phyloP scores from a whole-genome alignment of 2,113 vertebrate species.

The Pyxicephalus adspersus region DNA sequence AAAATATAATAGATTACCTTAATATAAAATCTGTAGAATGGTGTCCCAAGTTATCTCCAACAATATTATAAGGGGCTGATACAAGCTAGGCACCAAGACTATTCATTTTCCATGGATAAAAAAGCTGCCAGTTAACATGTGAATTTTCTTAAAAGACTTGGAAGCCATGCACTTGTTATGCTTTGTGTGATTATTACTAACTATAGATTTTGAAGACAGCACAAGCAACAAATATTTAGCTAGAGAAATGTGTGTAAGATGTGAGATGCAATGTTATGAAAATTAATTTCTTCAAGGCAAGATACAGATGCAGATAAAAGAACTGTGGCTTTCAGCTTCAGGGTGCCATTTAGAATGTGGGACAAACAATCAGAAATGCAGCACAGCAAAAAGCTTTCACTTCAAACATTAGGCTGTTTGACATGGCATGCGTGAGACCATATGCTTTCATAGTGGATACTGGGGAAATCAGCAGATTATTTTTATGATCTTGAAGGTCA shows the following conservation, averaged over 20 bases:
- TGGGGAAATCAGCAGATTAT: constrained; percentile 2
- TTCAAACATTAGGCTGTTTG: constrained; percentile 24
- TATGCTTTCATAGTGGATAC: not conserved
- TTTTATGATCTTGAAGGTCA: not conserved
- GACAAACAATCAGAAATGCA: not conserved
- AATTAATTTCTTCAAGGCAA: constrained; percentile 6
- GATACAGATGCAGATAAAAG: not conserved
- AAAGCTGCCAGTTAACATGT: constrained; percentile 56
- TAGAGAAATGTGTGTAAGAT: constrained; percentile 46
- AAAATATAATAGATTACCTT: constrained; percentile 71
- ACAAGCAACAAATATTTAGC: constrained; percentile 69
- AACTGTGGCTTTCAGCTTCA: not conserved
- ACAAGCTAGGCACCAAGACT: constrained; percentile 56
- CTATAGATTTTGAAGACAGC: constrained; percentile 62
- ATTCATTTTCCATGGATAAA: constrained; percentile 33
- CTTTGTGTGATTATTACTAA: constrained; percentile 55
- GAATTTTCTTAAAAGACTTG: constrained; percentile 49
- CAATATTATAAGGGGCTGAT: constrained; percentile 60
- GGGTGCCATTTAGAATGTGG: not conserved
- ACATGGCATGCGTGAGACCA: constrained; percentile 48
- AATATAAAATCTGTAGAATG: constrained; percentile 64
- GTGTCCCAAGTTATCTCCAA: constrained; percentile 67
- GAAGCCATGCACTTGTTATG: constrained; percentile 59
- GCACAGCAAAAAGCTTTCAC: not conserved
- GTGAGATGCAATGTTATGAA: constrained; percentile 25